Conservation (phyloP, 2,113 vertebrate species). For the Onychostruthus taczanowskii region DNA sequence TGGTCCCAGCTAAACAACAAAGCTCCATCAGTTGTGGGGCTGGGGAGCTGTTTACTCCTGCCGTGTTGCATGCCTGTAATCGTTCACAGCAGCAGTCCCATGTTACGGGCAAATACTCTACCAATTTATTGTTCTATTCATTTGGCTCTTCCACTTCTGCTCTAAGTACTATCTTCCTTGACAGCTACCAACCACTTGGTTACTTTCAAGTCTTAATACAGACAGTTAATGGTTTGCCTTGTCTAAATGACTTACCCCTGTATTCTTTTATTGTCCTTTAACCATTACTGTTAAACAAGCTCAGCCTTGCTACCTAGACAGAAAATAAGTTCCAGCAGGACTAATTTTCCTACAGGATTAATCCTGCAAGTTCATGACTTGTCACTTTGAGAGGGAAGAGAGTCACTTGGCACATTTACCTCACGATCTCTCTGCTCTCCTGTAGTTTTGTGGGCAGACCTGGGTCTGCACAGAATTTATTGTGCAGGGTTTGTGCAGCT, state of each 20-base stretch:
- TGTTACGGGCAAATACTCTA: neutral
- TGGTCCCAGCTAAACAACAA: neutral
- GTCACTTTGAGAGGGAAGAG: neutral
- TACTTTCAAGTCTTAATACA: neutral
- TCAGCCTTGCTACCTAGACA: neutral
- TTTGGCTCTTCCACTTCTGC: neutral
- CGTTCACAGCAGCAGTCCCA: neutral
- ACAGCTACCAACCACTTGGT: neutral
- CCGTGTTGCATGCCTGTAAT: neutral
- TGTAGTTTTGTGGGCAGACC: neutral
- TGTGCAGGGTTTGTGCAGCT: neutral
- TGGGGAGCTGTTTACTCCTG: neutral
- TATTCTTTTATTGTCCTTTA: neutral
- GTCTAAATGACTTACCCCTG: neutral
- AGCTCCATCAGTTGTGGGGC: neutral
- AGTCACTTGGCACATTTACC: neutral
- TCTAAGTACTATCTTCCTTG: neutral
- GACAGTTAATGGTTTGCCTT: neutral
- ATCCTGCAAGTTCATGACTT: neutral
- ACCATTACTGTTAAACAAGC: neutral
- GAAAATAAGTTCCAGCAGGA: neutral
- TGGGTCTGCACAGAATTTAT: neutral
- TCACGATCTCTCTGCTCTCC: accelerated
- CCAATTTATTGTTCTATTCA: neutral
- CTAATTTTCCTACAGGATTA: neutral